Evolutionary conservation across 2,113 vertebrate species (phyloP).

Genomic region (Hippocampus zosterae): DNA sequence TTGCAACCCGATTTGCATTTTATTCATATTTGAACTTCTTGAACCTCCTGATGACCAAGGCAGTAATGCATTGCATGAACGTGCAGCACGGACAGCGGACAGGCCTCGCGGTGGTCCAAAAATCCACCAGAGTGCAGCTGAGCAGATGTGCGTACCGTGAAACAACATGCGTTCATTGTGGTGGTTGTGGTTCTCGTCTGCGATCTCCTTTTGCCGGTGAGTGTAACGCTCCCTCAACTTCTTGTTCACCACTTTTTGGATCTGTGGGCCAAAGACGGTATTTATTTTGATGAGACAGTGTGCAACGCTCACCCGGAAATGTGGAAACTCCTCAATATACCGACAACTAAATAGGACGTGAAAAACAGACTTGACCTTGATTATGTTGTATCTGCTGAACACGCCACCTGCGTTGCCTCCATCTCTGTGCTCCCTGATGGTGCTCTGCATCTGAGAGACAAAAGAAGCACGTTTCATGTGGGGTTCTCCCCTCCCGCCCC

Average conservation of each 20-base stretch:
- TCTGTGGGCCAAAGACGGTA: slow-evolving; percentile 67
- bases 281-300: not conserved
- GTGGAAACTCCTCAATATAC: not conserved
- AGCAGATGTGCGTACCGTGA: slow-evolving; percentile 76
- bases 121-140: not conserved
- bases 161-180: slow-evolving; percentile 98
- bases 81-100: not conserved
- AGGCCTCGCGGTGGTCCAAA: not conserved
- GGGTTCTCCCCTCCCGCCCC: too few species aligned
- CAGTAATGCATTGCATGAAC: too few species aligned
- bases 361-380: slow-evolving; percentile 78
- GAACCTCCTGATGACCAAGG: too few species aligned
- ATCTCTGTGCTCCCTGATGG: slow-evolving; percentile 94
- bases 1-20: too few species aligned
- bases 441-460: slow-evolving; percentile 88
- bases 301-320: too few species aligned
- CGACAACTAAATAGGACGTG: not conserved
- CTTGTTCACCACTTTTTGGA: slow-evolving; percentile 98
- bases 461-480: not conserved
- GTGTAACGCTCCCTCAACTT: slow-evolving; percentile 93
- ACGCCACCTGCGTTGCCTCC: slow-evolving; percentile 96
- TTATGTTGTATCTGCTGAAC: slow-evolving; percentile 96
- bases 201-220: slow-evolving; percentile 95
- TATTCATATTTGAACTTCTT: too few species aligned
- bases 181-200: slow-evolving; percentile 97